Evolutionary conservation across 2,797 vertebrate genomes (phyloP).

Genomic region (Lagocephalus sceleratus): DNA sequence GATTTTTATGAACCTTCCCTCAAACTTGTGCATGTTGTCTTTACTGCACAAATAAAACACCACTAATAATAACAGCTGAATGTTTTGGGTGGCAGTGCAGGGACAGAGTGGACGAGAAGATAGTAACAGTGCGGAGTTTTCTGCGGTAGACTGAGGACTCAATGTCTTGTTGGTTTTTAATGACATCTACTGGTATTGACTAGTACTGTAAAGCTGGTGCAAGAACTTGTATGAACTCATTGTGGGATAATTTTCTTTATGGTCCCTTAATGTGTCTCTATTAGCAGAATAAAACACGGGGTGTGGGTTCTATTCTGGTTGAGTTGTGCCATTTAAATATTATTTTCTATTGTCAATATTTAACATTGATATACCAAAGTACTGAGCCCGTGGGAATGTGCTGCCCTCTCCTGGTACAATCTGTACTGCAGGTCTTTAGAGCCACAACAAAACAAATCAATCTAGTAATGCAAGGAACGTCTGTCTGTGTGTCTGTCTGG

Average conservation of each 20-base stretch:
- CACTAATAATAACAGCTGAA: not conserved
- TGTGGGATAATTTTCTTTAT: not conserved
- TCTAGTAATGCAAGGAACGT: no score
- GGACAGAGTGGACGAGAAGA: no score
- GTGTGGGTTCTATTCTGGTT: no score
- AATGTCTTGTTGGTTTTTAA: constrained; percentile 22
- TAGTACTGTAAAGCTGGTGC: constrained; percentile 5
- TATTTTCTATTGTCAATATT: no score
- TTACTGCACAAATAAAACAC: no score
- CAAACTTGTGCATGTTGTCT: not conserved
- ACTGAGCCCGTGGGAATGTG: constrained; percentile 5
- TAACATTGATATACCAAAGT: not conserved
- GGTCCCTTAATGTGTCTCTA: not conserved
- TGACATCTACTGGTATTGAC: constrained; percentile 51
- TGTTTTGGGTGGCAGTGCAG: not conserved
- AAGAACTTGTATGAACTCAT: not conserved
- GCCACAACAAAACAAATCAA: no score
- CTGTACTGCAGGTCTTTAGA: constrained; percentile 16
- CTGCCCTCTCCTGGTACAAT: constrained; percentile 38
- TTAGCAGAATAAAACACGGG: no score
- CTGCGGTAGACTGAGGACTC: not conserved
- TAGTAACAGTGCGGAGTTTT: no score
- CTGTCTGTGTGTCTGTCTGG: no score
- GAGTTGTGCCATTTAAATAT: no score
- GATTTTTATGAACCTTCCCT: not conserved